Conservation (phyloP, 2,113 vertebrate genomes). For the Gorsachius goisagi region DNA sequence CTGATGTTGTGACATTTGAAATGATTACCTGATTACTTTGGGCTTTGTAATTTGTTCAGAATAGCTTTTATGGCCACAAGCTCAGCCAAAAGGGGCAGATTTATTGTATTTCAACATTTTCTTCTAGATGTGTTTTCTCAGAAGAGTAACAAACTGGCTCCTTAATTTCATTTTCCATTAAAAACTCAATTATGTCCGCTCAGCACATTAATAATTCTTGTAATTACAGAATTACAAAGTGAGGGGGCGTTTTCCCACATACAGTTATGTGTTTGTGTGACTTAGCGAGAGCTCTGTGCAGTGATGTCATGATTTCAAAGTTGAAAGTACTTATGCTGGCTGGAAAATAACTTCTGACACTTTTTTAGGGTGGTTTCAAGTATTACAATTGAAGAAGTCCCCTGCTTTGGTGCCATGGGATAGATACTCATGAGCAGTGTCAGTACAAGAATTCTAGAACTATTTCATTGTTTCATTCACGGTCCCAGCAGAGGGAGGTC, state of each 20-base stretch:
- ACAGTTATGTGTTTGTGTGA: neutral
- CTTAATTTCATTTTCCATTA: neutral
- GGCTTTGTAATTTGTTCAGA: neutral
- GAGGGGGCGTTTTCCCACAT: neutral
- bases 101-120: neutral
- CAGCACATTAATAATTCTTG: neutral
- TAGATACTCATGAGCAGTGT: neutral
- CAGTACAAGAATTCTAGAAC: neutral
- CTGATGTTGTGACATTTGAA: neutral
- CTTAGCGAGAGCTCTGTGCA: neutral
- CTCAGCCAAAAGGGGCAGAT: neutral
- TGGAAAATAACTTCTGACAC: neutral
- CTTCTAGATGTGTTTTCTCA: neutral
- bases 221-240: neutral
- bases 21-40: neutral
- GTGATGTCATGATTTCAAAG: too few relatives aligned
- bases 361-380: neutral
- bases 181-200: neutral
- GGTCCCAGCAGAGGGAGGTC: neutral
- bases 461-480: neutral
- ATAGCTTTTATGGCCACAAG: neutral
- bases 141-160: neutral
- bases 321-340: neutral
- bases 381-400: neutral
- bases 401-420: neutral